Conservation (phyloP, 2,113 vertebrate species). For the Pachycephala philippinensis region DNA sequence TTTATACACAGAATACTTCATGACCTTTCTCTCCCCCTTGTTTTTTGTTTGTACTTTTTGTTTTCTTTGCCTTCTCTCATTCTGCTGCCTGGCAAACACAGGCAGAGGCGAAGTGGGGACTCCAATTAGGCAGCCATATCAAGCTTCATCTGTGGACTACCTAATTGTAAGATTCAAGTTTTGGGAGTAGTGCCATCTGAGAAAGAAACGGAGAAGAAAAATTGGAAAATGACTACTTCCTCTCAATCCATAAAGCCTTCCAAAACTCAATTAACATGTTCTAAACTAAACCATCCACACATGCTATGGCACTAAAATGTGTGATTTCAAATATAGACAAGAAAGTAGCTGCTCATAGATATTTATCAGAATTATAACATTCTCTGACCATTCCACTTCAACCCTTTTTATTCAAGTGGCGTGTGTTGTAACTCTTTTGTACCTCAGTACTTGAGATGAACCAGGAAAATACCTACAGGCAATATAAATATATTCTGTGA, state of each 20-base stretch:
- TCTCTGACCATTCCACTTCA: not conserved
- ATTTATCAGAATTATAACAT: not conserved
- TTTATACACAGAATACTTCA: not conserved
- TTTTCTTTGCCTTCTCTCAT: not conserved
- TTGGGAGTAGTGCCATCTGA: constrained; percentile 34
- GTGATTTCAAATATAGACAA: not conserved
- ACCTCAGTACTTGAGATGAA: not conserved
- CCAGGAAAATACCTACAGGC: not conserved
- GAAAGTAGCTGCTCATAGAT: not conserved
- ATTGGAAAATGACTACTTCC: constrained; percentile 50
- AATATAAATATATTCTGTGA: not conserved
- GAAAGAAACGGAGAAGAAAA: not conserved
- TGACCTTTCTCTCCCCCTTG: not conserved
- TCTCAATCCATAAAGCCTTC: constrained; percentile 37
- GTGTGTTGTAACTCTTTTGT: not conserved
- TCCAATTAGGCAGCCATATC: not conserved
- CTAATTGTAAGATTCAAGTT: not conserved
- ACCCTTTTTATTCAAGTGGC: not conserved
- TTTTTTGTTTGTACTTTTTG: not conserved
- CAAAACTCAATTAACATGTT: constrained; percentile 58
- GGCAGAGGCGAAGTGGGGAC: not conserved
- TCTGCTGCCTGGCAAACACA: not conserved
- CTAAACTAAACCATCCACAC: constrained; percentile 37
- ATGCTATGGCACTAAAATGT: not conserved
- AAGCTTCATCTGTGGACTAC: not conserved